A percentile compares a stretch with the other conserved stretches of the same genome.
These are phyloP conservation scores for Arvicola amphibius DNA, from an alignment of 2,797 vertebrate genomes.

Conservation along the genomic window DNA sequence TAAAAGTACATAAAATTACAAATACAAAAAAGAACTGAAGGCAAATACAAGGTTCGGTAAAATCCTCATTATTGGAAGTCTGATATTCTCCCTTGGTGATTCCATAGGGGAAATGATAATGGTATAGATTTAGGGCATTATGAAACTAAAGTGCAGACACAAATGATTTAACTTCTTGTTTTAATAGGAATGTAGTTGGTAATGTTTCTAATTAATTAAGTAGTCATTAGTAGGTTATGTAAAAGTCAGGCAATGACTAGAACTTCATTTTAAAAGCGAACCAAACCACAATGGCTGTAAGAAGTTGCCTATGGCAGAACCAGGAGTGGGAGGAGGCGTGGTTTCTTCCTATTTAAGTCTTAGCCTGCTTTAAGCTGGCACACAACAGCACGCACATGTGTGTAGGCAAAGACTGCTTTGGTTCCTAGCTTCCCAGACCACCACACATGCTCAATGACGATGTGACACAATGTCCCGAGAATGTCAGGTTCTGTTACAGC, in stretches of 20 bases:
- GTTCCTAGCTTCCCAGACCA: too few species aligned
- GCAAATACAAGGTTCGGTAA: background rate
- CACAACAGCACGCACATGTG: background rate
- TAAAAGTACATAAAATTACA: background rate
- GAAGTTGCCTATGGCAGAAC: background rate
- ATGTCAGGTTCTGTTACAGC: background rate
- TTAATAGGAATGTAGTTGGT: background rate
- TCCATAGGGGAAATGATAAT: background rate
- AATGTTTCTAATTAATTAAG: background rate
- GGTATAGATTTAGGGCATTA: background rate
- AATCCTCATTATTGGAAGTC: background rate
- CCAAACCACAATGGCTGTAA: background rate
- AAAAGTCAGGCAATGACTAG: background rate
- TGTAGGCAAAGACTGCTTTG: background rate
- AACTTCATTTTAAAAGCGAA: background rate
- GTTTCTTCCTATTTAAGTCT: background rate
- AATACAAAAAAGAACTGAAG: background rate
- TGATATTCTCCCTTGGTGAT: background rate
- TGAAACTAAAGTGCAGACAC: background rate
- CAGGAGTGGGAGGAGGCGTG: background rate
- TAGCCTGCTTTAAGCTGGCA: background rate
- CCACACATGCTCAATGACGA: background rate
- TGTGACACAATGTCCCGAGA: background rate
- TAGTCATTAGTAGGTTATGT: background rate
- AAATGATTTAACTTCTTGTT: background rate